Evolutionary conservation across 64 coral and sea anemone species (phyloP).

Genomic region (Hydrozoanthus tunicans): DNA sequence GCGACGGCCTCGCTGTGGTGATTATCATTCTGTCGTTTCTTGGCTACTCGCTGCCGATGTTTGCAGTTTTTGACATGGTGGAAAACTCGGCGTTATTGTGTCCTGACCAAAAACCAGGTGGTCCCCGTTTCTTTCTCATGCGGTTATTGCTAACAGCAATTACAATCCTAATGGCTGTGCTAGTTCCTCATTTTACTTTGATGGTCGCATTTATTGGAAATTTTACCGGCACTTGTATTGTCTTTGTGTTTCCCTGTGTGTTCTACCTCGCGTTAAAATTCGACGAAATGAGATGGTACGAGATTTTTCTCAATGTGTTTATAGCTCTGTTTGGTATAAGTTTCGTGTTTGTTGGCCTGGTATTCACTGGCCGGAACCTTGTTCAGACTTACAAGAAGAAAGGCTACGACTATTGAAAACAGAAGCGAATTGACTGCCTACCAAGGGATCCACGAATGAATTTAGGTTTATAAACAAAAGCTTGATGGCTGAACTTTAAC

Average conservation of each 20-base stretch:
- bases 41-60: conserved; percentile 79
- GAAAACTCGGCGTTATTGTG: conserved; percentile 59
- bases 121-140: conserved; percentile 48
- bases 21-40: conserved; percentile 56
- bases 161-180: conserved; percentile 66
- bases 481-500: too few relatives aligned
- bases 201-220: conserved; percentile 76
- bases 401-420: conserved; percentile 11
- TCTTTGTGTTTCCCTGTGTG: conserved; percentile 69
- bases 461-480: too few relatives aligned
- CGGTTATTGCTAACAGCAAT: conserved; percentile 55
- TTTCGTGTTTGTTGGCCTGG: conserved; percentile 46
- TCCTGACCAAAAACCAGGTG: conserved; percentile 16
- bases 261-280: conserved; percentile 72
- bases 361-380: conserved; percentile 51
- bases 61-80: conserved; percentile 79
- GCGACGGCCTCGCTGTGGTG: conserved; percentile 10
- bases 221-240: conserved; percentile 53
- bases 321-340: conserved; percentile 63
- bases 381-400: conserved; percentile 17
- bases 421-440: not conserved
- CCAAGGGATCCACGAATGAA: not conserved
- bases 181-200: conserved; percentile 71
- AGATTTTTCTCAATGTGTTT: conserved; percentile 60
- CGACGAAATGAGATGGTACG: conserved; percentile 57